These are phyloP conservation scores for Aspidiotus rigidus DNA, from an alignment of 2,888 invertebrate species.

Conservation along the genomic window DNA sequence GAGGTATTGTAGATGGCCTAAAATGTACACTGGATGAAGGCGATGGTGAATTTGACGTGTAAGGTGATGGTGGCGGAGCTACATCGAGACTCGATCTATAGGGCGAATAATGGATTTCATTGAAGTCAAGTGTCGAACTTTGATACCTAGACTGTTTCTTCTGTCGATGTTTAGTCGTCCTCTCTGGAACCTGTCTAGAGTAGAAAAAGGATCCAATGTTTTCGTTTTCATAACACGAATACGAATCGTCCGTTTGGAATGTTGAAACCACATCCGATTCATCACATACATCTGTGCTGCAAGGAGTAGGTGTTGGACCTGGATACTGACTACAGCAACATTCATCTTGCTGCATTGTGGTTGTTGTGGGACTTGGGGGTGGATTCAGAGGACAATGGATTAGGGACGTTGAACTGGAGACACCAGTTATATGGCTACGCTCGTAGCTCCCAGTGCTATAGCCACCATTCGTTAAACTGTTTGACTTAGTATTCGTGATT, in stretches of 20 bases:
- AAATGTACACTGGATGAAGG: slow-evolving; percentile 46
- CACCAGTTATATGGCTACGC: slow-evolving; percentile 51
- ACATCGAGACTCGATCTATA: slow-evolving; percentile 46
- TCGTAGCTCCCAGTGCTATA: slow-evolving; percentile 44
- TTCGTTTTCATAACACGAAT: not conserved
- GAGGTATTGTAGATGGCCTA: not conserved
- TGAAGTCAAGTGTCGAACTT: not conserved
- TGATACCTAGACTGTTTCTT: not conserved
- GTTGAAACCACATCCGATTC: slow-evolving; percentile 15
- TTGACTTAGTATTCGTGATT: not conserved
- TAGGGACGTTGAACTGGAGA: slow-evolving; percentile 41
- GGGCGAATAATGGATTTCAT: not conserved
- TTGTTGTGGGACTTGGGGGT: slow-evolving; percentile 79
- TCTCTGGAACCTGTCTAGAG: not conserved
- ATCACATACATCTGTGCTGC: slow-evolving; percentile 87
- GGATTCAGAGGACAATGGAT: slow-evolving; percentile 75
- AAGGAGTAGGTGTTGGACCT: slow-evolving; percentile 87
- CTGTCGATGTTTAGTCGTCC: not conserved
- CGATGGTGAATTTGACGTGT: slow-evolving; percentile 42
- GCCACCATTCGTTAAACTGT: slow-evolving; percentile 1
- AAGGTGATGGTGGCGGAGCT: slow-evolving; percentile 51
- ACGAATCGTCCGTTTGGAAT: slow-evolving; percentile 1
- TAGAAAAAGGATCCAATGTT: not conserved
- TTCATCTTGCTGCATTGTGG: slow-evolving; percentile 45
- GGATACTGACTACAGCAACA: slow-evolving; percentile 46